A percentile compares a stretch with the other conserved stretches of the same genome.
Evolutionary conservation across 2,113 vertebrate species (phyloP).

Genomic region (Atrichornis clamosus): DNA sequence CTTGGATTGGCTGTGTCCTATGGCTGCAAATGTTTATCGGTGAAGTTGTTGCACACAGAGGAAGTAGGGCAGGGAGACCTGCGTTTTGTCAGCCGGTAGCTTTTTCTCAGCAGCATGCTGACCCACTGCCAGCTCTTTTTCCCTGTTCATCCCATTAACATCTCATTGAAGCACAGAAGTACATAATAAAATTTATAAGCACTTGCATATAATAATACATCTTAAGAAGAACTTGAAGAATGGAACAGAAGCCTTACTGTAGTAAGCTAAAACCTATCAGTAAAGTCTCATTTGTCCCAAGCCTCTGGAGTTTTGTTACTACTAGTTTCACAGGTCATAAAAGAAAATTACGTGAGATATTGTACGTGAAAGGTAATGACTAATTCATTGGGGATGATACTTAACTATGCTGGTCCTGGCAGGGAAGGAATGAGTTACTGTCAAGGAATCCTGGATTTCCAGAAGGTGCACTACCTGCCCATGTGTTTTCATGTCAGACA

Average conservation of each 20-base stretch:
- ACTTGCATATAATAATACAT: background rate
- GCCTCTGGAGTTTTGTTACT: background rate
- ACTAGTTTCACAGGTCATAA: background rate
- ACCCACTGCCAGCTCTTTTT: background rate
- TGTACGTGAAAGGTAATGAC: background rate
- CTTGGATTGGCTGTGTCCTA: background rate
- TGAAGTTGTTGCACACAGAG: accelerated
- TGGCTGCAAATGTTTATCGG: background rate
- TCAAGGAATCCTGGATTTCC: background rate
- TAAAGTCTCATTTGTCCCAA: background rate
- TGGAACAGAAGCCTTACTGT: background rate
- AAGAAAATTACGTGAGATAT: background rate
- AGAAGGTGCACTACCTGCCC: background rate
- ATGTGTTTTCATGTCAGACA: background rate
- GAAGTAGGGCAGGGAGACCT: background rate
- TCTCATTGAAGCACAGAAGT: background rate
- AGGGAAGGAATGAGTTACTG: background rate
- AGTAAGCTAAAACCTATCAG: background rate
- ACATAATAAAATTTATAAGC: background rate
- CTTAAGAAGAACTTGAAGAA: background rate
- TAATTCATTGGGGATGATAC: background rate
- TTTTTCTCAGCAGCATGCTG: background rate
- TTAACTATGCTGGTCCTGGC: background rate
- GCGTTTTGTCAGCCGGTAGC: background rate
- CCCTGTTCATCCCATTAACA: background rate